These are phyloP conservation scores for Neogale vison DNA, from an alignment of 2,113 vertebrate genomes.

Conservation along the genomic window DNA sequence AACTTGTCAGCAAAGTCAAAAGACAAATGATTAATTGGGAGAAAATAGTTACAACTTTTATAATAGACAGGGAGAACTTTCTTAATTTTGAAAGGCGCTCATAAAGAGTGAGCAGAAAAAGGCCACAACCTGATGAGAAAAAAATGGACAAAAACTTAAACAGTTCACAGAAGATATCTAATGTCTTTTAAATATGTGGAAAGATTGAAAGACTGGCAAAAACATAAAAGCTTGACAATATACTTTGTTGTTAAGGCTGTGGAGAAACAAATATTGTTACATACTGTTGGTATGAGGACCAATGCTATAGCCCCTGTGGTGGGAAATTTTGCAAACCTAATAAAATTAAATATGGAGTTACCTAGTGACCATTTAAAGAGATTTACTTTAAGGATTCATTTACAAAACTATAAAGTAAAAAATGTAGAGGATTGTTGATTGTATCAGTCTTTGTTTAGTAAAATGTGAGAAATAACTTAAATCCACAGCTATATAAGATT, in stretches of 20 bases:
- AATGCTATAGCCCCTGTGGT: not conserved
- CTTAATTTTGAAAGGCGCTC: not conserved
- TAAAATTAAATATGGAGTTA: not conserved
- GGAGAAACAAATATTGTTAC: not conserved
- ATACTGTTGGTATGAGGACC: not conserved
- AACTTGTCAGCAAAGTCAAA: slow-evolving; percentile 28
- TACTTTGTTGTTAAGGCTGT: not conserved
- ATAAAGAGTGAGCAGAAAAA: not conserved
- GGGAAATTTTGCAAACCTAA: not conserved
- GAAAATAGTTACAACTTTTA: not conserved
- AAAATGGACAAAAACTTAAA: not conserved
- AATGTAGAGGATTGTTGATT: not conserved
- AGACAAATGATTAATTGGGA: not conserved
- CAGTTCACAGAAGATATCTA: not conserved
- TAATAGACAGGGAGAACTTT: not conserved
- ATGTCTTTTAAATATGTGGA: not conserved
- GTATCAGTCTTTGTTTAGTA: not conserved
- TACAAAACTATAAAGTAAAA: not conserved
- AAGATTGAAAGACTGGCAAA: not conserved
- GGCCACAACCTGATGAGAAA: not conserved
- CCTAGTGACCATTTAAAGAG: not conserved
- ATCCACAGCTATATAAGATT: not conserved
- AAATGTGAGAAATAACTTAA: not conserved
- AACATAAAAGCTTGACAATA: not conserved
- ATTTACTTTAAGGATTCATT: not conserved